Conservation (phyloP, 2,888 invertebrate species). For the Leptopilina myrica region DNA sequence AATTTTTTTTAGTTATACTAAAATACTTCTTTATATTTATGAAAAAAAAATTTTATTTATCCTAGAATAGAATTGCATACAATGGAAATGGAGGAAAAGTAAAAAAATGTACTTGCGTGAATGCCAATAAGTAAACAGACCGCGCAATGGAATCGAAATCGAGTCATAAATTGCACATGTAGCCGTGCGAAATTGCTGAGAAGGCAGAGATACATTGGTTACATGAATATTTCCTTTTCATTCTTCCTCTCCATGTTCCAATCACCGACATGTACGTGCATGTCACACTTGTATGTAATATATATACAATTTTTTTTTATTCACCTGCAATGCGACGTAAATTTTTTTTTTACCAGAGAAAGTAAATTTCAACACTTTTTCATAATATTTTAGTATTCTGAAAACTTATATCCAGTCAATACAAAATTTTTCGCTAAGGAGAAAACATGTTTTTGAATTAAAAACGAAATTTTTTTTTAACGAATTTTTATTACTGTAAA, state of each 20-base stretch:
- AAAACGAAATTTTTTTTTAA: too few relatives aligned
- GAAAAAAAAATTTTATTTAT: background rate
- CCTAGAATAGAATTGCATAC: background rate
- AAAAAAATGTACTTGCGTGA: constrained; percentile 33
- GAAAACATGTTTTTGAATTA: too few relatives aligned
- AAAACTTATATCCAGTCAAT: too few relatives aligned
- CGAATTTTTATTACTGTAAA: too few relatives aligned
- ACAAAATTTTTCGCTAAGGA: too few relatives aligned
- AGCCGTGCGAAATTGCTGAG: constrained; percentile 59
- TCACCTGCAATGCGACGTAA: background rate
- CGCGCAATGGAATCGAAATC: constrained; percentile 67
- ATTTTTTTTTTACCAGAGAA: background rate
- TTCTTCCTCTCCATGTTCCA: background rate
- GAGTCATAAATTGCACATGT: constrained; percentile 65
- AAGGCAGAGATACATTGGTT: constrained; percentile 54
- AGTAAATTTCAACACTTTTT: background rate
- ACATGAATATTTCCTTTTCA: constrained; percentile 29
- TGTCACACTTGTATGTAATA: constrained; percentile 10
- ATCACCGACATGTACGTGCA: constrained; percentile 22
- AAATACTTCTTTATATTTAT: too few relatives aligned
- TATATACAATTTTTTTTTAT: background rate
- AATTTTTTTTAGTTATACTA: too few relatives aligned
- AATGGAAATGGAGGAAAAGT: background rate
- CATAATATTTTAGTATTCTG: background rate
- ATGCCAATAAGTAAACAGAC: constrained; percentile 65